Evolutionary conservation across 23 tunicate genomes (phyloP), one percentile per base, ranked within the genome.

Genomic region (Clavelina lepadiformis): DNA sequence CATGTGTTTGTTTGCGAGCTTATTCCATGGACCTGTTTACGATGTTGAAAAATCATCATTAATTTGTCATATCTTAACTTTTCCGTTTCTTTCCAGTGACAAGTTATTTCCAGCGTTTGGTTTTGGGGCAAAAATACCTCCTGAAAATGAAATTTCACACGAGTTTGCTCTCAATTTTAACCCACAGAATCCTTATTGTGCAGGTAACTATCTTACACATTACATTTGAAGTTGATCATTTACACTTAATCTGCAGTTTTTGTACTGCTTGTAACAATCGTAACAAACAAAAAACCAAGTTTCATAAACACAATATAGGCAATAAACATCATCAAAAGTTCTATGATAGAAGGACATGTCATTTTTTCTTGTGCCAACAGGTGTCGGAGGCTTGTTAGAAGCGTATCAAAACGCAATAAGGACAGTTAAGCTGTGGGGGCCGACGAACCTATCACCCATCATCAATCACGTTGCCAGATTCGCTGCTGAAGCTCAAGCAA

Each of bases 41-140:
- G n/a, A n/a, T n/a, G n/a, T n/a, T n/a, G n/a, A n/a, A n/a, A n/a
- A n/a, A n/a, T n/a, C n/a, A n/a, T n/a, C n/a, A n/a, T n/a, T n/a
- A n/a, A n/a, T n/a, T n/a, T n/a, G n/a, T n/a, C n/a, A n/a, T n/a
- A n/a, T n/a, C n/a, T n/a, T n/a, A n/a, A n/a, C n/a, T n/a, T n/a
- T n/a, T n/a, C n/a, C n/a, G n/a, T n/a, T n/a, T n/a, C n/a, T n/a
- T 36, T 38, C n/a, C 51, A 79, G 95, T 38, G 85, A 86, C 68
- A 60, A 78, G 52, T 67, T 71, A 19, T 73, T 33, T 33, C 74
- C 85, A 2, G 95, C 95, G 15, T 86, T 79, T 58, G 95, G 95
- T 34, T 86, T 69, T 52, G 95, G 95, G 13, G 95, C 95, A 26
- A 86, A 86, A 61, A 65, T 86, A 58, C 95, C 95, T 2, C 95